phyloP scores from a whole-genome alignment of 53 echinoderm and acorn worm species.

The Echinometra lucunter region DNA sequence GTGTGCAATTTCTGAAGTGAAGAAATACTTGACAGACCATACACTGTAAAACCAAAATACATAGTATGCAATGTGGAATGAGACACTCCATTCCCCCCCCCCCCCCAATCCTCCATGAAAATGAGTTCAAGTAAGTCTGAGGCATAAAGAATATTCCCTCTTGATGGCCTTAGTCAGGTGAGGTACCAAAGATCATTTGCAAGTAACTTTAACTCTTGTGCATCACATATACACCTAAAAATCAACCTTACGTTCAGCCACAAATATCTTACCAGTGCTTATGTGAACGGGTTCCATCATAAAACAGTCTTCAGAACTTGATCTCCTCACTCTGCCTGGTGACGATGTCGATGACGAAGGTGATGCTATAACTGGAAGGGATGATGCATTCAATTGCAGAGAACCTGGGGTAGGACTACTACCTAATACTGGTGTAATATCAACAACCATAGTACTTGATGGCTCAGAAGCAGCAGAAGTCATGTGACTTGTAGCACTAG shows the following conservation, averaged over 20 bases:
- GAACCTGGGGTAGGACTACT: not conserved
- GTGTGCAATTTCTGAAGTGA: too few species aligned
- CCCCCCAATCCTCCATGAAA: too few species aligned
- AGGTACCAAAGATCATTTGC: not conserved
- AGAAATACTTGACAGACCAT: too few species aligned
- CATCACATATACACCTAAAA: not conserved
- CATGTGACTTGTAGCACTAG: not conserved
- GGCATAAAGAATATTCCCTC: not conserved
- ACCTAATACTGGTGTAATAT: not conserved
- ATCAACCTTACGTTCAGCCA: too few species aligned
- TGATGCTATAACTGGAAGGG: not conserved
- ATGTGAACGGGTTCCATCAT: constrained; percentile 3
- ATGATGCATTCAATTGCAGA: not conserved
- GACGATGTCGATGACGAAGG: not conserved
- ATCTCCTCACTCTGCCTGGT: not conserved
- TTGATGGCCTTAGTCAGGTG: not conserved
- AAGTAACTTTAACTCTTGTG: not conserved
- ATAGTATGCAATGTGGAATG: too few species aligned
- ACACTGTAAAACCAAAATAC: too few species aligned
- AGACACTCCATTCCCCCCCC: too few species aligned
- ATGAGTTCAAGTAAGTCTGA: not conserved
- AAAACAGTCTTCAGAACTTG: not conserved
- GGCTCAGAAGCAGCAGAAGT: not conserved
- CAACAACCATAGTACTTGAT: not conserved
- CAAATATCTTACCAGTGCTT: constrained; percentile 3